These are phyloP conservation scores for Onychomys torridus DNA, from an alignment of 2,797 vertebrate genomes.

Conservation along the genomic window DNA sequence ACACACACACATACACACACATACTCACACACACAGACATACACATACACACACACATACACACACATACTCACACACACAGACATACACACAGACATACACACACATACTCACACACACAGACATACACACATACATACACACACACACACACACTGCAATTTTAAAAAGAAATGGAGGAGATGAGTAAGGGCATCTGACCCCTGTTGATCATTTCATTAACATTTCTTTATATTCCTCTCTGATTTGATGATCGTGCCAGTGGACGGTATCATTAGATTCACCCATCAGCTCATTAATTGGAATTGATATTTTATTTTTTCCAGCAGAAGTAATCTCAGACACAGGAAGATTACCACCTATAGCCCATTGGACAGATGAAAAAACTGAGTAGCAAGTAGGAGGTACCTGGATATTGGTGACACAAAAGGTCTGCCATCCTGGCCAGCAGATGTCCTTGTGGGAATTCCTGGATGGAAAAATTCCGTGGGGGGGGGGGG, in stretches of 20 bases:
- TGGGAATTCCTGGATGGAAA: background rate
- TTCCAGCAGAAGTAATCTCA: too few relatives aligned
- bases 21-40: too few relatives aligned
- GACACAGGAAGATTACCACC: background rate
- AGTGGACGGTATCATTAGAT: background rate
- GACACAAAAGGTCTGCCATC: fast-evolving
- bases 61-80: too few relatives aligned
- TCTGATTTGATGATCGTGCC: background rate
- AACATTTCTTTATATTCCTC: background rate
- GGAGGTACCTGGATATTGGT: background rate
- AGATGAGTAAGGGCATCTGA: background rate
- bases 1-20: too few relatives aligned
- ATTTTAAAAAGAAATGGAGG: background rate
- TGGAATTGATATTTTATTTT: background rate
- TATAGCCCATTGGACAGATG: background rate
- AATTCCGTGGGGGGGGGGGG: too few relatives aligned
- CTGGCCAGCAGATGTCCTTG: background rate
- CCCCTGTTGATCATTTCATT: background rate
- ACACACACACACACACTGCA: background rate
- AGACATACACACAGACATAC: too few relatives aligned
- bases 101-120: background rate
- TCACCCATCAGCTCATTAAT: background rate
- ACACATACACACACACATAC: too few relatives aligned
- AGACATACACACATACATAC: background rate
- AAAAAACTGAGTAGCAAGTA: background rate